Percentiles rank a stretch among this genome's conserved stretches.
Conservation (phyloP, 2,797 vertebrate genomes). For the Eulemur albifrons region DNA sequence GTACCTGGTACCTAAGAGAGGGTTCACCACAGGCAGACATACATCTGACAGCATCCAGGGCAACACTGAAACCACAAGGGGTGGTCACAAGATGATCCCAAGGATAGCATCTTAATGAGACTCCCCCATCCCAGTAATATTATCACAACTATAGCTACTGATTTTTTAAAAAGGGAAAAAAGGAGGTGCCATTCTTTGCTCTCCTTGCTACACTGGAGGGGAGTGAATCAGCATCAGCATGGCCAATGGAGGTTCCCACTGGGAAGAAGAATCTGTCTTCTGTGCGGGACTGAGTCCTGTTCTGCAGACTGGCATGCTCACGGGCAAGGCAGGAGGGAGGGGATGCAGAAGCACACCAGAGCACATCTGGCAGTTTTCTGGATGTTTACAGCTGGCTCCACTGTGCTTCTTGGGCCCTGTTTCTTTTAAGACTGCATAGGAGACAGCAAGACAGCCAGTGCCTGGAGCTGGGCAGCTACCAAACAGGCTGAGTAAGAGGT, state of each 20-base stretch:
- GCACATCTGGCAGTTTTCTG: constrained; percentile 45
- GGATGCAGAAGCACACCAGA: background rate
- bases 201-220: background rate
- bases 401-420: background rate
- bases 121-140: background rate
- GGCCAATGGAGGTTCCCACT: background rate
- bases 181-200: background rate
- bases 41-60: background rate
- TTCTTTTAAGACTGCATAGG: background rate
- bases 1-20: background rate
- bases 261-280: constrained; percentile 31
- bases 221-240: background rate
- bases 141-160: background rate
- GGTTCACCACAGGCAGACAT: background rate
- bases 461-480: background rate
- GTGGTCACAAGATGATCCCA: background rate
- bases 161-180: background rate
- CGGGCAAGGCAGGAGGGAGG: background rate
- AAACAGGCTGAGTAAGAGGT: background rate
- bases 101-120: background rate
- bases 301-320: background rate
- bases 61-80: background rate
- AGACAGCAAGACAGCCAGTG: background rate
- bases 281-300: background rate
- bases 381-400: background rate